phyloP scores from a whole-genome alignment of 2,797 vertebrate genomes.

The Macropus fuliginosus region DNA sequence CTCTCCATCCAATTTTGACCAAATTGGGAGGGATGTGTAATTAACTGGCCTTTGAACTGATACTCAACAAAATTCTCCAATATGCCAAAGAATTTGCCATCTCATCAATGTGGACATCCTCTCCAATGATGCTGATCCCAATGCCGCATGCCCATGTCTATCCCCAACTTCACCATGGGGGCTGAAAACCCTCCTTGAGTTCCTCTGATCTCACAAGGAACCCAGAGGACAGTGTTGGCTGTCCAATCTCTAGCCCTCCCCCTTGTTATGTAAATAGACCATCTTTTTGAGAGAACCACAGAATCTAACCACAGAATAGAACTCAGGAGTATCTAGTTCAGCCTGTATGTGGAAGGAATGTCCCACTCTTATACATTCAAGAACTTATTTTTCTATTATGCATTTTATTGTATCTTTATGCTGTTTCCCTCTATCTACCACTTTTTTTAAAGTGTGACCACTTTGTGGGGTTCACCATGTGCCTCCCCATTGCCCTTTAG shows the following conservation, averaged over 20 bases:
- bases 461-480: neutral
- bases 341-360: neutral
- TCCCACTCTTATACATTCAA: neutral
- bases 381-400: neutral
- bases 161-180: neutral
- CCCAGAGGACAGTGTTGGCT: neutral
- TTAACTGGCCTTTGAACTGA: neutral
- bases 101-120: neutral
- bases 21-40: neutral
- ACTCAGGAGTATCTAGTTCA: neutral
- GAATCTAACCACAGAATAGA: neutral
- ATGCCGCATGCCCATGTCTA: neutral
- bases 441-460: neutral
- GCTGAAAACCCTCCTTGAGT: neutral
- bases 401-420: neutral
- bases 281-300: neutral
- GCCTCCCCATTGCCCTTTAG: neutral
- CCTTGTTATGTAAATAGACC: neutral
- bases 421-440: neutral
- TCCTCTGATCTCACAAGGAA: neutral
- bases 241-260: neutral
- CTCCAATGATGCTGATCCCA: neutral
- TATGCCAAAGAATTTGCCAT: neutral
- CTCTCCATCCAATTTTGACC: neutral
- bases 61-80: neutral